phyloP scores from a whole-genome alignment of 2,888 invertebrate species.

The Hirtodrosophila alboralis region DNA sequence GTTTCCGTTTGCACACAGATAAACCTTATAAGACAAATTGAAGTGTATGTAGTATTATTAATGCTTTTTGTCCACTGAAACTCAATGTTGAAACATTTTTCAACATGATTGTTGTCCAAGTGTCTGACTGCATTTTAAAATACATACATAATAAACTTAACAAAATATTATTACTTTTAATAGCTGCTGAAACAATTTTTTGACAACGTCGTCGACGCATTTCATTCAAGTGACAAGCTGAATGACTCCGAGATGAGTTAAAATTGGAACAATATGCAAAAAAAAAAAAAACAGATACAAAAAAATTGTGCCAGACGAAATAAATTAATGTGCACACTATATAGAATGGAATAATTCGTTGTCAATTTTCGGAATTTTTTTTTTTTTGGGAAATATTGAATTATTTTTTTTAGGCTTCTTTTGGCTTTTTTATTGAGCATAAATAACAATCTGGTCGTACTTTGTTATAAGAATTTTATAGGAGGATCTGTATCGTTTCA shows the following conservation, averaged over 20 bases:
- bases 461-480: too few relatives aligned
- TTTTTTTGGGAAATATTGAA: too few relatives aligned
- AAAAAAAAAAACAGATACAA: too few relatives aligned
- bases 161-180: conserved; percentile 67
- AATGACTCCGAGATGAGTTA: conserved; percentile 39
- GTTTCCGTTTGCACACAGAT: too few relatives aligned
- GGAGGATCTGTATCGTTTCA: too few relatives aligned
- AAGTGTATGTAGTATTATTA: too few relatives aligned
- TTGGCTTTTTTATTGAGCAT: too few relatives aligned
- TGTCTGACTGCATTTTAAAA: conserved; percentile 14
- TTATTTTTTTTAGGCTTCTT: too few relatives aligned
- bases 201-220: conserved; percentile 12
- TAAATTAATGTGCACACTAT: conserved; percentile 6
- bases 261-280: conserved; percentile 70
- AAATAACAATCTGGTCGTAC: too few relatives aligned
- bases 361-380: too few relatives aligned
- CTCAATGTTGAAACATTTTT: too few relatives aligned
- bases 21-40: too few relatives aligned
- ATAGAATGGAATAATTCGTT: conserved; percentile 11
- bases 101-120: conserved; percentile 5
- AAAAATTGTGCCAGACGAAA: conserved; percentile 20
- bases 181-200: conserved; percentile 54
- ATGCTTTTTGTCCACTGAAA: conserved; percentile 3
- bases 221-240: conserved; percentile 32
- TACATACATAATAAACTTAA: conserved; percentile 60